Evolutionary conservation across 2,797 vertebrate species (phyloP).

Genomic region (Sparidentex hasta): DNA sequence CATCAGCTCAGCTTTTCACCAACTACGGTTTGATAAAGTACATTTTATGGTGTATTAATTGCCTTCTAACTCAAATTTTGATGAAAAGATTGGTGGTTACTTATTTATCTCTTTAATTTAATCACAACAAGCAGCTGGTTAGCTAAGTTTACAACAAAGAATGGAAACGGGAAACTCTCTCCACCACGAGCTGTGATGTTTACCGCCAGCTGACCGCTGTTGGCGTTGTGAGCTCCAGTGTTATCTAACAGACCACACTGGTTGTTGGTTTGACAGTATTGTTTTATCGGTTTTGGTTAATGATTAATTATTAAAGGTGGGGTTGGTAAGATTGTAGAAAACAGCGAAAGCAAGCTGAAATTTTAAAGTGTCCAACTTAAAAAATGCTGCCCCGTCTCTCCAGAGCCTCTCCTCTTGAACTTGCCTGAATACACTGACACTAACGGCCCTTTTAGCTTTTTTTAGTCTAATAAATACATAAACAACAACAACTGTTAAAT

Average conservation of each 20-base stretch:
- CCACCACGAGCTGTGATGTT: background rate
- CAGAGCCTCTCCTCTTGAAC: too few relatives aligned
- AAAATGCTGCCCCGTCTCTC: too few relatives aligned
- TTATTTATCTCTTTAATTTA: background rate
- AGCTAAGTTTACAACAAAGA: conserved; percentile 14
- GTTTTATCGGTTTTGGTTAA: background rate
- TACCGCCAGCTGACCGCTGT: background rate
- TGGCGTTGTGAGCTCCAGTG: background rate
- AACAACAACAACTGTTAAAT: too few relatives aligned
- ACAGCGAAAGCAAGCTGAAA: too few relatives aligned
- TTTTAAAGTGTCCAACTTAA: too few relatives aligned
- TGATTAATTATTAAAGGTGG: too few relatives aligned
- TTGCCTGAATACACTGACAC: too few relatives aligned
- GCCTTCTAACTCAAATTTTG: background rate
- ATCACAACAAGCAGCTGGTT: conserved; percentile 14
- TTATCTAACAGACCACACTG: background rate
- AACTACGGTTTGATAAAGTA: background rate
- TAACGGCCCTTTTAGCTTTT: too few relatives aligned
- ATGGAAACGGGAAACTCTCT: conserved; percentile 3
- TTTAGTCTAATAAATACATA: too few relatives aligned
- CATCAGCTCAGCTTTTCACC: background rate
- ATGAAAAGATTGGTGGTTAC: background rate
- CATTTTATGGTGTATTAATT: too few relatives aligned
- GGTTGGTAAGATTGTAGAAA: too few relatives aligned
- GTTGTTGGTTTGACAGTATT: background rate